phyloP scores from a whole-genome alignment of 2,888 invertebrate genomes.

The Sarcophaga rosellei region DNA sequence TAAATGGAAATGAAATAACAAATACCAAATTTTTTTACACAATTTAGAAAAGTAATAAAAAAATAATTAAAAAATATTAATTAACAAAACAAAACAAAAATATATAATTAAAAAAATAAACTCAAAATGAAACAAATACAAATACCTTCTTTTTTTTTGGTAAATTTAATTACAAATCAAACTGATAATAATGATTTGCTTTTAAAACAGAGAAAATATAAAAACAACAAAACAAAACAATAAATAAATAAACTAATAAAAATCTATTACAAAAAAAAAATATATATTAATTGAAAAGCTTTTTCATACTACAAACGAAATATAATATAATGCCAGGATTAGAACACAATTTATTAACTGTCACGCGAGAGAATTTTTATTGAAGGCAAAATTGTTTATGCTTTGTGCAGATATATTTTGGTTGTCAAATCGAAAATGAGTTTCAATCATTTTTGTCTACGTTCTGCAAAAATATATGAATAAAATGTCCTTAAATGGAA shows the following conservation, averaged over 20 bases:
- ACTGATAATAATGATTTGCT: conserved; percentile 63
- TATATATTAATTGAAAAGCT: conserved; percentile 42
- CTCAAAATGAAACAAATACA: conserved; percentile 17
- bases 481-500: too few relatives aligned
- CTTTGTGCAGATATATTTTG: too few relatives aligned
- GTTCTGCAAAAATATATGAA: too few relatives aligned
- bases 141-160: conserved; percentile 32
- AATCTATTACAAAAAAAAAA: conserved; percentile 9
- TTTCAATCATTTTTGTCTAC: too few relatives aligned
- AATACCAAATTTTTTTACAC: conserved; percentile 66
- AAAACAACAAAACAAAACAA: conserved; percentile 29
- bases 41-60: conserved; percentile 64
- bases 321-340: background rate
- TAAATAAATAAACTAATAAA: conserved; percentile 43
- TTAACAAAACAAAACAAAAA: conserved; percentile 51
- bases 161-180: conserved; percentile 56
- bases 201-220: conserved; percentile 44
- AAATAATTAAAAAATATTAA: conserved; percentile 73
- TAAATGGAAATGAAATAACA: conserved; percentile 56
- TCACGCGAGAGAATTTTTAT: too few relatives aligned
- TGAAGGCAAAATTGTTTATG: too few relatives aligned
- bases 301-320: conserved; percentile 45
- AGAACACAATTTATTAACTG: too few relatives aligned
- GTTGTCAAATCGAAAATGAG: too few relatives aligned
- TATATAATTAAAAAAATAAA: conserved; percentile 21